Conservation (phyloP, 2,888 invertebrate species). For the Apamea monoglypha region DNA sequence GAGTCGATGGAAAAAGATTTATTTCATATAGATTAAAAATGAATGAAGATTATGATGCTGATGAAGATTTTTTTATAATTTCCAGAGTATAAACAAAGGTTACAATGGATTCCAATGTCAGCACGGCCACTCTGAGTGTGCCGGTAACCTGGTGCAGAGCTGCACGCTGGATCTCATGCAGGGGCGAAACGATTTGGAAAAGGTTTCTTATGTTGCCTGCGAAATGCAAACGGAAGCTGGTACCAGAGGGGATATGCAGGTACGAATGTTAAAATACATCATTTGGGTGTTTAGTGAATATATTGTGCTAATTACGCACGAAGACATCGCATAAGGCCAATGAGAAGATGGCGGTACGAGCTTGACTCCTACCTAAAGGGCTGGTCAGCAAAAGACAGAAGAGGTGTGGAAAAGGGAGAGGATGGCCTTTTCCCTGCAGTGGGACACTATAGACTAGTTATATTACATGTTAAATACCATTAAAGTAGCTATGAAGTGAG, state of each 20-base stretch:
- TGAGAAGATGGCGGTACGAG: neutral
- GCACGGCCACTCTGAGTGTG: conserved; percentile 91
- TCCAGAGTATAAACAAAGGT: conserved; percentile 80
- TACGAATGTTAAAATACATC: conserved; percentile 48
- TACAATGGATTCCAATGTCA: conserved; percentile 90
- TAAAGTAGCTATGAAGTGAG: too few relatives aligned
- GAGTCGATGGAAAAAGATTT: neutral
- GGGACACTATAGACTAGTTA: too few relatives aligned
- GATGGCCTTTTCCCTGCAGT: neutral
- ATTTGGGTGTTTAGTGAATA: neutral
- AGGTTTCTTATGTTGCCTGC: conserved; percentile 87
- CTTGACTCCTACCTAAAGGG: neutral
- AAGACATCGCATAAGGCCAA: neutral
- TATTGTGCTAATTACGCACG: neutral
- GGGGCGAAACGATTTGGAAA: conserved; percentile 74
- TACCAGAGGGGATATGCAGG: conserved; percentile 75
- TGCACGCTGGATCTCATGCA: conserved; percentile 87
- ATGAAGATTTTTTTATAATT: conserved; percentile 37
- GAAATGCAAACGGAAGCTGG: conserved; percentile 87
- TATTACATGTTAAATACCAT: neutral
- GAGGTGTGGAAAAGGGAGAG: neutral
- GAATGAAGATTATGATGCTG: neutral
- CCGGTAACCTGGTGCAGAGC: conserved; percentile 91
- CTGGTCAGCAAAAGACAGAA: neutral
- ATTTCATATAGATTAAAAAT: neutral